Evolutionary conservation across 1,140 invertebrate genomes (phyloP).

Genomic region (Druon quercuslanigerum): DNA sequence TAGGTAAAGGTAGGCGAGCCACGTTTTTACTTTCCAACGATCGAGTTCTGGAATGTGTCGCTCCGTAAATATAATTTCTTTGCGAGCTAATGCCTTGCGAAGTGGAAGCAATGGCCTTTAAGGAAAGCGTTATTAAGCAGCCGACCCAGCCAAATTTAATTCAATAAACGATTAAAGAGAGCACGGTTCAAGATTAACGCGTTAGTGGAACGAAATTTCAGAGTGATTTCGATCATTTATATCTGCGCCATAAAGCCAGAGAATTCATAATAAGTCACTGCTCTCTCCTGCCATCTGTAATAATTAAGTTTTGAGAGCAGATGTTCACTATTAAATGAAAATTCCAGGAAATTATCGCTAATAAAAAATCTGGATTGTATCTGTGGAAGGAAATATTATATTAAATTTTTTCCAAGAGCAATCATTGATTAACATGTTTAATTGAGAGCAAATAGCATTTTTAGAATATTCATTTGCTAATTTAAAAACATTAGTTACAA

Average conservation of each 20-base stretch:
- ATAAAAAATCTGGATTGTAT: too few species aligned
- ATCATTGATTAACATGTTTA: too few species aligned
- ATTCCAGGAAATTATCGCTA: not conserved
- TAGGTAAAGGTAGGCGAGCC: too few species aligned
- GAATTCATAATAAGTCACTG: constrained; percentile 3
- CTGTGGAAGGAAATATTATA: too few species aligned
- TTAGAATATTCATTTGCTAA: too few species aligned
- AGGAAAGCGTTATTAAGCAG: constrained; percentile 27
- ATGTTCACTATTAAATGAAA: not conserved
- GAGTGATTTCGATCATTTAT: constrained; percentile 7
- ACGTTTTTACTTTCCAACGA: constrained; percentile 20
- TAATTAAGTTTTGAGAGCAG: not conserved
- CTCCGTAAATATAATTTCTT: constrained; percentile 27
- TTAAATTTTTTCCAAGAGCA: too few species aligned
- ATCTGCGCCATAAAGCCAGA: not conserved
- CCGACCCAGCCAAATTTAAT: constrained; percentile 21
- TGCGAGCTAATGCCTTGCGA: constrained; percentile 12
- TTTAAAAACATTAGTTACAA: too few species aligned
- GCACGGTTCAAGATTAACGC: constrained; percentile 13
- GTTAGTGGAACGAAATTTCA: not conserved
- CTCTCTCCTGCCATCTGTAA: constrained; percentile 10
- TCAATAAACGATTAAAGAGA: constrained; percentile 23
- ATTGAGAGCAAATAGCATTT: too few species aligned
- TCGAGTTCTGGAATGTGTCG: constrained; percentile 26
- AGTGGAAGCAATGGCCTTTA: constrained; percentile 23